A percentile compares a stretch with the other conserved stretches of the same genome.
These are phyloP conservation scores for Dissostichus mawsoni DNA, from an alignment of 2,113 vertebrate species.

Conservation along the genomic window DNA sequence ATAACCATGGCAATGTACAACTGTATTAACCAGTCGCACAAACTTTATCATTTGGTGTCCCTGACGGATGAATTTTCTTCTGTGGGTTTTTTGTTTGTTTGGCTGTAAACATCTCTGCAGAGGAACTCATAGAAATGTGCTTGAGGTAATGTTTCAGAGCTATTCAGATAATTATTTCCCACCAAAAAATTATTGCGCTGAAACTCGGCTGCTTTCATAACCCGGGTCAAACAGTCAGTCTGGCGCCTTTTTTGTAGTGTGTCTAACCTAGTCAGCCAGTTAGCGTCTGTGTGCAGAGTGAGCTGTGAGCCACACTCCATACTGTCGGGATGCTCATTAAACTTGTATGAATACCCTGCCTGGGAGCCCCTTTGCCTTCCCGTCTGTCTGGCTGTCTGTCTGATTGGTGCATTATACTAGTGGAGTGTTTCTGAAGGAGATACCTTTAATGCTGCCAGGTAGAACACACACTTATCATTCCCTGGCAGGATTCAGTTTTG, in stretches of 20 bases:
- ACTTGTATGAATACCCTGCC: conserved; percentile 82
- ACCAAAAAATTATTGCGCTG: not conserved
- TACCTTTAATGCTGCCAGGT: conserved; percentile 51
- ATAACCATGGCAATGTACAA: conserved; percentile 11
- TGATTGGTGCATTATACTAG: conserved; percentile 62
- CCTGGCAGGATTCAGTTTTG: conserved; percentile 52
- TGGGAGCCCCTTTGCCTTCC: conserved; percentile 63
- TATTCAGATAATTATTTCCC: not conserved
- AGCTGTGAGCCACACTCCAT: conserved; percentile 68
- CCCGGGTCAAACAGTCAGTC: conserved; percentile 31
- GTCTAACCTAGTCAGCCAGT: conserved; percentile 56
- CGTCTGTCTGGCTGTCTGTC: conserved; percentile 60
- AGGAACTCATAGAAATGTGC: conserved; percentile 13
- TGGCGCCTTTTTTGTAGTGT: conserved; percentile 56
- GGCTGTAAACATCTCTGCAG: conserved; percentile 14
- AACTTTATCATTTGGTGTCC: conserved; percentile 10
- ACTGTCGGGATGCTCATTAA: conserved; percentile 82
- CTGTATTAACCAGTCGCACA: not conserved
- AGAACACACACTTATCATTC: conserved; percentile 56
- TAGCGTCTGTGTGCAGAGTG: conserved; percentile 51
- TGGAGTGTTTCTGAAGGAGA: conserved; percentile 44
- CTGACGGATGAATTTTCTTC: conserved; percentile 3
- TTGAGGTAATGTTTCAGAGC: not conserved
- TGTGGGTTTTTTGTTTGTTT: conserved; percentile 8
- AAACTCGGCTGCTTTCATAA: conserved; percentile 17